These are phyloP conservation scores for Gonioctena quinquepunctata DNA, from an alignment of 1,140 invertebrate genomes.

Conservation along the genomic window DNA sequence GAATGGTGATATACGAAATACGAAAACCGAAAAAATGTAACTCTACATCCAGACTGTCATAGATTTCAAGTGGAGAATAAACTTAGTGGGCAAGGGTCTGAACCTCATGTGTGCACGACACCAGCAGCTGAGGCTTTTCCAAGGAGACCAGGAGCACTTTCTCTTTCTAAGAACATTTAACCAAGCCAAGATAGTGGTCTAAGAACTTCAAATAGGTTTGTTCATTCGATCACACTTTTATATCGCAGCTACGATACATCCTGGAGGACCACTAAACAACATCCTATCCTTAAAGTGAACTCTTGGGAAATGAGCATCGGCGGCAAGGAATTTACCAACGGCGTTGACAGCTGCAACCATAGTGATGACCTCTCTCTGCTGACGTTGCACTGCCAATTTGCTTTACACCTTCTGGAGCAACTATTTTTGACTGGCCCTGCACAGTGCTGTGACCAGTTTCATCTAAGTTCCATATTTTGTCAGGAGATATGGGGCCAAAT, in stretches of 20 bases:
- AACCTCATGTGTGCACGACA: no score
- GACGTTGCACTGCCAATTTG: constrained; percentile 11
- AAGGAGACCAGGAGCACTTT: no score
- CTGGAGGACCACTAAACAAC: constrained; percentile 34
- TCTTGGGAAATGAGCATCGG: constrained; percentile 30
- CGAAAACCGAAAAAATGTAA: no score
- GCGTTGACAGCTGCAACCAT: constrained; percentile 9
- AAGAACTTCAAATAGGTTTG: background rate
- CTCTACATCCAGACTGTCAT: no score
- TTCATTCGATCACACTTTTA: background rate
- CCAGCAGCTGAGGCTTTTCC: no score
- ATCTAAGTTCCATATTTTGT: background rate
- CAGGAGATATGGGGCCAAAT: background rate
- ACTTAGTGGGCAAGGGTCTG: no score
- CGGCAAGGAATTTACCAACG: background rate
- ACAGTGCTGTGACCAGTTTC: constrained; percentile 5
- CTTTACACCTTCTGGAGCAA: background rate
- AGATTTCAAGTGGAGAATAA: no score
- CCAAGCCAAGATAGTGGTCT: background rate
- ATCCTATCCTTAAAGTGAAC: constrained; percentile 51
- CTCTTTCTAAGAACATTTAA: background rate
- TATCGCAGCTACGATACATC: constrained; percentile 51
- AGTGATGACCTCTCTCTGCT: constrained; percentile 10
- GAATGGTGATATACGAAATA: background rate
- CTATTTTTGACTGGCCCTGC: constrained; percentile 6